Evolutionary conservation across 1,140 invertebrate species (phyloP).

Genomic region (Pogonomyrmex barbatus): DNA sequence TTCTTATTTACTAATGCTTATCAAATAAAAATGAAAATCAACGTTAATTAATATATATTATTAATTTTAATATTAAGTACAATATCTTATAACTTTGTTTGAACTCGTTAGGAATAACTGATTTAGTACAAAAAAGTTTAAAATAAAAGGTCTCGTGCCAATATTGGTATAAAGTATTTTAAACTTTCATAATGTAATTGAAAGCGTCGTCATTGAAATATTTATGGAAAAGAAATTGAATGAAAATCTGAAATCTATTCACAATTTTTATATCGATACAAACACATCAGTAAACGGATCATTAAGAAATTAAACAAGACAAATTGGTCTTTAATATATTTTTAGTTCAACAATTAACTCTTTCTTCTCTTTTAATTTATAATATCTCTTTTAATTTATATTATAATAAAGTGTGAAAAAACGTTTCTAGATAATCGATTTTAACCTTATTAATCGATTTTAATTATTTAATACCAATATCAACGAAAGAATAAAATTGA

Average conservation of each 20-base stretch:
- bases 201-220: neutral
- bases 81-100: neutral
- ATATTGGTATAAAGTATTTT: slow-evolving; percentile 4
- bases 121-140: neutral
- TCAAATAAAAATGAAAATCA: neutral
- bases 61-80: neutral
- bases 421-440: neutral
- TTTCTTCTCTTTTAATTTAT: neutral
- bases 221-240: slow-evolving; percentile 6
- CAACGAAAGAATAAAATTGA: neutral
- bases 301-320: neutral
- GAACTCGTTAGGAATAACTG: neutral
- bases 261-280: neutral
- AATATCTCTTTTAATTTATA: neutral
- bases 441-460: neutral
- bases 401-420: neutral
- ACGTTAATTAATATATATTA: neutral
- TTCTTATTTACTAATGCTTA: neutral
- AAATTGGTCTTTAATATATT: neutral
- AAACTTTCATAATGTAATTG: neutral
- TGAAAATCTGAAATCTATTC: neutral
- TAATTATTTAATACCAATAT: neutral
- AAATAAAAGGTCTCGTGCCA: neutral
- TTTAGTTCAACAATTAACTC: neutral
- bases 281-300: neutral